A percentile compares a stretch with the other conserved stretches of the same genome.
Evolutionary conservation across 1,140 invertebrate species (phyloP).

Genomic region (Drosophila oshimai): DNA sequence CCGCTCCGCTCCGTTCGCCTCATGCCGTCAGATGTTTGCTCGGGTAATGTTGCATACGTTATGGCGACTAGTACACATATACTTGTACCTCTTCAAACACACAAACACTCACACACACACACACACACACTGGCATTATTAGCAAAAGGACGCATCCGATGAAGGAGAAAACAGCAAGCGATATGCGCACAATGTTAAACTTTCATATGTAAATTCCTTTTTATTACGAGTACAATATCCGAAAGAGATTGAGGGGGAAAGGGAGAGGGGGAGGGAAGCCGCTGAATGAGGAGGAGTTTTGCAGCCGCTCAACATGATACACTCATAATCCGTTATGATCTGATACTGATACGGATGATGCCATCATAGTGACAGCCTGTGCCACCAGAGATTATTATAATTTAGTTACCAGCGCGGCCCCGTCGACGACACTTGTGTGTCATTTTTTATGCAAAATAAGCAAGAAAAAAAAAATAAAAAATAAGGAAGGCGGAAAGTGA

Average conservation of each 20-base stretch:
- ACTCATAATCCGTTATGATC: conserved; percentile 70
- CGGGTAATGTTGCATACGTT: conserved; percentile 58
- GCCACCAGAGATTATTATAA: conserved; percentile 62
- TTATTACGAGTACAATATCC: conserved; percentile 60
- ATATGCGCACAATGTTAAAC: conserved; percentile 38
- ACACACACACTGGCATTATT: conserved; percentile 41
- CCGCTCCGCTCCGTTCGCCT: background rate
- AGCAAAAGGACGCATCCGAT: conserved; percentile 46
- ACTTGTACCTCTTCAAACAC: conserved; percentile 19
- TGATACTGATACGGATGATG: conserved; percentile 65
- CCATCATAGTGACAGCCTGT: conserved; percentile 45
- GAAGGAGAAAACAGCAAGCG: conserved; percentile 28
- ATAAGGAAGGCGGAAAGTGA: conserved; percentile 15
- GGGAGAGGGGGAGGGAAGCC: too few species aligned
- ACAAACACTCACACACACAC: conserved; percentile 9
- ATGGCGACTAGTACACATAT: conserved; percentile 30
- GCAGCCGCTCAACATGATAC: conserved; percentile 53
- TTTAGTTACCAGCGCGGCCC: conserved; percentile 49
- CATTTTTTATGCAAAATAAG: conserved; percentile 38
- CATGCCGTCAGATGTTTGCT: conserved; percentile 37
- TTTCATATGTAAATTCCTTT: conserved; percentile 69
- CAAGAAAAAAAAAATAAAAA: background rate
- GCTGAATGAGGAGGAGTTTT: conserved; percentile 12
- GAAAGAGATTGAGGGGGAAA: conserved; percentile 22
- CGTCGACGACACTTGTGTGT: conserved; percentile 28